Evolutionary conservation across 2,797 vertebrate species (phyloP).

Genomic region (Furcifer pardalis): DNA sequence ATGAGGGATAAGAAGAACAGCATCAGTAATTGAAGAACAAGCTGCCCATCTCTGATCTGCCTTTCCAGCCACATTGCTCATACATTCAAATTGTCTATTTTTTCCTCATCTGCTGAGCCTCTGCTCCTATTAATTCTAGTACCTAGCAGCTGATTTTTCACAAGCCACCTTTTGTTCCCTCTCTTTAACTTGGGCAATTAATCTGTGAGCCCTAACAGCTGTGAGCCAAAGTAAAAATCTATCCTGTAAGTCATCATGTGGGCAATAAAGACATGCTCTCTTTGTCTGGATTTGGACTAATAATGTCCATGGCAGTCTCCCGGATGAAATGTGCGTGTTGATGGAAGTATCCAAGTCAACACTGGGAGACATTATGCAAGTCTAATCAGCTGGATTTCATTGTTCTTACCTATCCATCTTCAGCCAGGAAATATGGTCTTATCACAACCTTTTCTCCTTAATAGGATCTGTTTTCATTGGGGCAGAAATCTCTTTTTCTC

Average conservation of each 20-base stretch:
- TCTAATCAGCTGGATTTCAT: constrained; percentile 19
- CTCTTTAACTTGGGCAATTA: neutral
- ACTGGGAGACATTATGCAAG: neutral
- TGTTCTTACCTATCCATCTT: constrained; percentile 43
- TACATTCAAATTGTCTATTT: neutral
- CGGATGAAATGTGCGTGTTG: neutral
- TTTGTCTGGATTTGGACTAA: neutral
- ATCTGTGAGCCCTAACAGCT: too few species aligned
- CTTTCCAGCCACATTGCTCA: neutral
- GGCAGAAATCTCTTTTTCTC: constrained; percentile 56
- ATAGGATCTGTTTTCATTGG: constrained; percentile 56
- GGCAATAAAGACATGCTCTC: neutral
- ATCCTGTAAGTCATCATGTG: neutral
- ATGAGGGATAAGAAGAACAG: too few species aligned
- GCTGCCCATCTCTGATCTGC: neutral
- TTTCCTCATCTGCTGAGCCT: neutral
- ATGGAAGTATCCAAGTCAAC: neutral
- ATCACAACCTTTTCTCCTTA: constrained; percentile 52
- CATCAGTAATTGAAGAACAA: neutral
- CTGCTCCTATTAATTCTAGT: neutral
- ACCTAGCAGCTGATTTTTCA: neutral
- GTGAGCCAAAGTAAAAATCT: neutral
- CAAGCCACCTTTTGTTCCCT: neutral
- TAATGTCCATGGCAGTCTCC: constrained; percentile 32
- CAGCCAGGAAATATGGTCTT: constrained; percentile 43